Evolutionary conservation across 2,113 vertebrate species (phyloP), one percentile per base, ranked within the genome.

Genomic region (Zonotrichia leucophrys): DNA sequence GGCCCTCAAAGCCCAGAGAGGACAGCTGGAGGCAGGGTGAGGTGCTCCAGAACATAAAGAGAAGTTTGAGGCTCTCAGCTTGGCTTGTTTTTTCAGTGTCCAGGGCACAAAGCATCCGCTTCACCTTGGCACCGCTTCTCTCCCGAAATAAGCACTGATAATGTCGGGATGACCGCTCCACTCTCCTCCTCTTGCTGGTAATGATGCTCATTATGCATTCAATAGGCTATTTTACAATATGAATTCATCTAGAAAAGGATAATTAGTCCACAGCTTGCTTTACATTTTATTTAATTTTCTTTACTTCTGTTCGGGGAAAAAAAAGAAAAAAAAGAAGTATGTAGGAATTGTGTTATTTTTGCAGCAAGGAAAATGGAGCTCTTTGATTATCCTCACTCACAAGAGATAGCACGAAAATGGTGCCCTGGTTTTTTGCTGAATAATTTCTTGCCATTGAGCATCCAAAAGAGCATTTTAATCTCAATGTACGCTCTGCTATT

Each of bases 401-500:
- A 89, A 95, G 87, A 41, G 39, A 95, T 84, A 84, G 6, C 12
- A 0, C 15, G 56, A 97, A 97, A 97, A 95, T 94, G 81, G 95
- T 95, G 94, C 96, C 82, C 89, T 22, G 53, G 11, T 95, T 97
- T 97, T 97, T 94, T 97, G 23, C 84, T 91, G 95, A 97, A 92
- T 91, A 96, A 96, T 97, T 97, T 97, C 92, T 97, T 92, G 81
- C 83, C 88, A 96, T 53, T 92, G 96, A 98, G 88, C 96, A 97
- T 94, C 96, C 87, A 96, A 97, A 98, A 96, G 96, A 90, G 77
- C 95, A 96, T 97, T 97, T 98, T 97, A 97, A 98, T 98, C 97
- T 97, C 96, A 97, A 96, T 97, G 96, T 96, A 94, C 78, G 77
- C 88, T 95, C 88, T 94, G 95, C 96, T 97, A 97, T 98, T 98